Evolutionary conservation across 2,113 vertebrate genomes (phyloP), one percentile per base, ranked within the genome.

Genomic region (Pardalotus punctatus): DNA sequence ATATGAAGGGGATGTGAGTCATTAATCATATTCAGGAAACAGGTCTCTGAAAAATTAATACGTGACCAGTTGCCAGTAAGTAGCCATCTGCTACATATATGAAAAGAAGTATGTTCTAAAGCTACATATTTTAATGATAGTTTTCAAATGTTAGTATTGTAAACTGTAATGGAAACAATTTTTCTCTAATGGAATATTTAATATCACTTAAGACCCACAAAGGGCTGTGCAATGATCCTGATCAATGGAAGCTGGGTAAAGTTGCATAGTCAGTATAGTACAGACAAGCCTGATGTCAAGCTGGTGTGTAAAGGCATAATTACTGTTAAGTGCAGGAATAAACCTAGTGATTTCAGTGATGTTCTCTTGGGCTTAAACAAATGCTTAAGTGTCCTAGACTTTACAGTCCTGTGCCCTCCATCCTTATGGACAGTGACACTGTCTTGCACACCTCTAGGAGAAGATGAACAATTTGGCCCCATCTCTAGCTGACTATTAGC

Each of bases 11-110:
- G 58, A 95, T 93, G 50, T 93, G 88, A 96, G 81, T 93, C 77
- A 97, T 97, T 94, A 94, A 78, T 94, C 93, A 94, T 82, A 92
- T 36, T 88, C 90, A 93, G 80, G 88, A 96, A 96, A 88, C 85
- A 76, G 22, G 60, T 96, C 93, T 95, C 88, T 93, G 86, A 96
- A 95, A 94, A 83, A 93, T 86, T 86, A 94, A 95, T 95, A 96
- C 36, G 66, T 77, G 94, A 91, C 88, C 57, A 81, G 78, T 96
- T 94, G 86, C 92, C 94, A 95, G 72, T 80, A 96, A 96, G 50
- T 54, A 92, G 70, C 93, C 96, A 96, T 92, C 93, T 95, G 93
- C 88, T 92, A 78, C 70, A 69, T 89, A 93, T 38, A 90, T 48
- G 18, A 48, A 91, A 71, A 83, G 67, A 93, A 90, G 62, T 93